Evolutionary conservation across 1,140 invertebrate species (phyloP).

Genomic region (Ostrea edulis): DNA sequence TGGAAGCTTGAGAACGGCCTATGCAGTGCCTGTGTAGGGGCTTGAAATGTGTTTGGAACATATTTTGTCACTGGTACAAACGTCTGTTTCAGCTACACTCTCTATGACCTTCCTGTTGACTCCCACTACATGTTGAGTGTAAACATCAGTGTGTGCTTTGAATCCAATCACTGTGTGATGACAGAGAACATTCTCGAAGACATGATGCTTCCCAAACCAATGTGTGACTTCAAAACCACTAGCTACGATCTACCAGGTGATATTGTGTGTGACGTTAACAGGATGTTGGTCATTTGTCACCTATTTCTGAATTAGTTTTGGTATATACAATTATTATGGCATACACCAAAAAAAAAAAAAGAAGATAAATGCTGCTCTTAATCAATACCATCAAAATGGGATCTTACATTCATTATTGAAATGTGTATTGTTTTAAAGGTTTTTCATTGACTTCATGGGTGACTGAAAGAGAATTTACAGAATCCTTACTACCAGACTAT

Average conservation of each 20-base stretch:
- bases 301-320: too few relatives aligned
- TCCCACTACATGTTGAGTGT: slow-evolving; percentile 51
- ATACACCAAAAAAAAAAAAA: too few relatives aligned
- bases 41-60: too few relatives aligned
- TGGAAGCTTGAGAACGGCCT: too few relatives aligned
- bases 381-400: too few relatives aligned
- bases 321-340: too few relatives aligned
- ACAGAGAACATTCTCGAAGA: slow-evolving; percentile 41
- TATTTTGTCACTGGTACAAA: background rate
- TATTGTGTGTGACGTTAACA: background rate
- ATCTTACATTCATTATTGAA: background rate
- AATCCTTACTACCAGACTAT: background rate
- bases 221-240: slow-evolving; percentile 47
- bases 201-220: slow-evolving; percentile 37
- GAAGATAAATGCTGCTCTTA: too few relatives aligned
- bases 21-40: too few relatives aligned
- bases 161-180: slow-evolving; percentile 29
- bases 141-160: slow-evolving; percentile 59
- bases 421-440: background rate
- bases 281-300: background rate
- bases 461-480: background rate
- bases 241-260: slow-evolving; percentile 12
- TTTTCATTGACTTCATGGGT: background rate
- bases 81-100: slow-evolving; percentile 44
- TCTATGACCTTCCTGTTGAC: slow-evolving; percentile 45